Evolutionary conservation across 1,140 invertebrate genomes (phyloP), one percentile per base, ranked within the genome.

Genomic region (Chironomus tepperi): DNA sequence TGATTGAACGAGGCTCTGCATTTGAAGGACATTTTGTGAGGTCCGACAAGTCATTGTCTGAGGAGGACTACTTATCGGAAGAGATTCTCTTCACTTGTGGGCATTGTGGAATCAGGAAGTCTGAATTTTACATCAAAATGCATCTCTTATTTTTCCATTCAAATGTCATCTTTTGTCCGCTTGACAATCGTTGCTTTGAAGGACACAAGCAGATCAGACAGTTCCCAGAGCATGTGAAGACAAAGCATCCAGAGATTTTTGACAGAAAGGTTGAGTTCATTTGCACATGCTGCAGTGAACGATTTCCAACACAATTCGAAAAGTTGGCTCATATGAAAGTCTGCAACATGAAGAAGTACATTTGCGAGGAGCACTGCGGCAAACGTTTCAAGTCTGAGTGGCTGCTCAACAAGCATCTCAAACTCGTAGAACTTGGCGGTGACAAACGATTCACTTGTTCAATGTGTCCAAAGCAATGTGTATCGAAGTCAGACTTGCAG

Each of bases 241-340:
- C n/a, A 9, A 70, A 70, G 19, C 65, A 70, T 70, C 65, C 65
- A 18, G 65, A 70, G 19, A 70, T 70, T 70, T 70, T 70, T 10
- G 19, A 19, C 18, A 9, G 3, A 5, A 70, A 70, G 7, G 65
- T 70, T 6, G 19, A 21, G 3, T 70, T 18, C 12, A 10, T 21
- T 0, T 70, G 65, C 6, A 70, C 16, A 18, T 70, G 19, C 18
- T 70, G 65, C 12, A 18, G 10, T 7, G 19, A 70, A 10, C 9
- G 19, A 6, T 70, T 70, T 70, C 9, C 16, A 19, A 19, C 65
- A 8, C 16, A 9, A 7, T 70, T 70, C 19, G 65, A 70, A 6
- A 70, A 70, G 12, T 70, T 70, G 18, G 65, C 65, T 1, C 65
- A 70, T 70, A 70, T 70, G 65, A 70, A 70, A 18, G 18, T 18